Evolutionary conservation across 1,140 invertebrate genomes (phyloP).

Genomic region (Drosophila sp.): DNA sequence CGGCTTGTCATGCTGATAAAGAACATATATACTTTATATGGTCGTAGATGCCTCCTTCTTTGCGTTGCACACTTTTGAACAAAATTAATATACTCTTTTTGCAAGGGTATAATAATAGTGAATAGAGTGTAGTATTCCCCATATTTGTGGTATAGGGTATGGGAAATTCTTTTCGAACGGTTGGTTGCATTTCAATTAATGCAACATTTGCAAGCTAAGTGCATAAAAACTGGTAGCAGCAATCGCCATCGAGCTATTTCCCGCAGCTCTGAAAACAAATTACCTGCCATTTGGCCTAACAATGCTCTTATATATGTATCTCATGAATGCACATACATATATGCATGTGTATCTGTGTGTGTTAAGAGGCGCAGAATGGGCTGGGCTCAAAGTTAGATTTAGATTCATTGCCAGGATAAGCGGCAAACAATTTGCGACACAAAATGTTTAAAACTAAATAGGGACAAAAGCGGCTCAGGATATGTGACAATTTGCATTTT

Average conservation of each 20-base stretch:
- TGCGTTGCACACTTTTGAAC: too few relatives aligned
- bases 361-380: conserved; percentile 29
- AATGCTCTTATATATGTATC: conserved; percentile 39
- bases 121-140: neutral
- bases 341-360: neutral
- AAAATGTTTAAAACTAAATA: conserved; percentile 67
- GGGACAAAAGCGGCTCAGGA: conserved; percentile 67
- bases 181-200: conserved; percentile 71
- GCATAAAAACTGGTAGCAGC: conserved; percentile 44
- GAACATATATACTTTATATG: too few relatives aligned
- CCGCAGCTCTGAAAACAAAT: conserved; percentile 54
- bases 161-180: conserved; percentile 35
- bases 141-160: neutral
- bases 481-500: conserved; percentile 79
- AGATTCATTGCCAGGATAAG: conserved; percentile 42
- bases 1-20: too few relatives aligned
- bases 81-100: too few relatives aligned
- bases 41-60: too few relatives aligned
- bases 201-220: conserved; percentile 55
- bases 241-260: conserved; percentile 44
- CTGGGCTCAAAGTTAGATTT: conserved; percentile 36
- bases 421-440: conserved; percentile 54
- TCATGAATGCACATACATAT: neutral
- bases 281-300: conserved; percentile 53
- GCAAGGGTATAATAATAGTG: too few relatives aligned